These are phyloP conservation scores for Gobiocypris rarus DNA, from an alignment of 2,113 vertebrate species.

Conservation along the genomic window DNA sequence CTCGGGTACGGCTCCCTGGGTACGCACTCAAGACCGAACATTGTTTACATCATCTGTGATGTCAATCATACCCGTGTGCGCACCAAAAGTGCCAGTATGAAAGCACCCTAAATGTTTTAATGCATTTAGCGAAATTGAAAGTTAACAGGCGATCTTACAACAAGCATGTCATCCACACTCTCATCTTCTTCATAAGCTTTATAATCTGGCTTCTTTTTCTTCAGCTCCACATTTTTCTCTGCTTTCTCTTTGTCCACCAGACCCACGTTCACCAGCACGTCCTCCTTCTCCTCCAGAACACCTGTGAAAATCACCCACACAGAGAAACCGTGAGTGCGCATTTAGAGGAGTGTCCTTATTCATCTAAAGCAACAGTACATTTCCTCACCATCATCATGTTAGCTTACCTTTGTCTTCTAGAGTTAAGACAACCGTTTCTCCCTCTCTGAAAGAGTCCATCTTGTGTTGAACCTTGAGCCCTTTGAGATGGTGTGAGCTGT, in stretches of 20 bases:
- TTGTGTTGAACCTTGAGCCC: slow-evolving; percentile 92
- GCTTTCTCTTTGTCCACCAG: slow-evolving; percentile 87
- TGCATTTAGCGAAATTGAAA: neutral
- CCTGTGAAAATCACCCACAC: slow-evolving; percentile 56
- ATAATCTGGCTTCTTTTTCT: slow-evolving; percentile 88
- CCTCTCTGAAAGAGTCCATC: slow-evolving; percentile 85
- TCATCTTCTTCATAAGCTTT: slow-evolving; percentile 87
- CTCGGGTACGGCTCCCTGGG: too few relatives aligned
- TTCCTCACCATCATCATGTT: neutral
- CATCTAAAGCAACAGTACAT: neutral
- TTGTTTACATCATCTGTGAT: too few relatives aligned
- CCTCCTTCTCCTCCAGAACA: slow-evolving; percentile 83
- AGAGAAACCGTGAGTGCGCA: neutral
- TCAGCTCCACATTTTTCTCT: slow-evolving; percentile 87
- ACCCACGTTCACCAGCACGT: slow-evolving; percentile 86
- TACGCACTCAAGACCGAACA: too few relatives aligned
- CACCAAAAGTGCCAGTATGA: too few relatives aligned
- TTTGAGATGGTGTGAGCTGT: slow-evolving; percentile 82
- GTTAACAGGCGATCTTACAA: slow-evolving; percentile 50
- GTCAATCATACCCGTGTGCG: too few relatives aligned
- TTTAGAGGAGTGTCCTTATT: neutral
- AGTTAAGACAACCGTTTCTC: slow-evolving; percentile 85
- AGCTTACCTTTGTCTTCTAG: slow-evolving; percentile 87
- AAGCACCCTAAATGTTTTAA: neutral
- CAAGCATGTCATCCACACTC: slow-evolving; percentile 84